Evolutionary conservation across 2,113 vertebrate species (phyloP).

Genomic region (Dromaius novaehollandiae): DNA sequence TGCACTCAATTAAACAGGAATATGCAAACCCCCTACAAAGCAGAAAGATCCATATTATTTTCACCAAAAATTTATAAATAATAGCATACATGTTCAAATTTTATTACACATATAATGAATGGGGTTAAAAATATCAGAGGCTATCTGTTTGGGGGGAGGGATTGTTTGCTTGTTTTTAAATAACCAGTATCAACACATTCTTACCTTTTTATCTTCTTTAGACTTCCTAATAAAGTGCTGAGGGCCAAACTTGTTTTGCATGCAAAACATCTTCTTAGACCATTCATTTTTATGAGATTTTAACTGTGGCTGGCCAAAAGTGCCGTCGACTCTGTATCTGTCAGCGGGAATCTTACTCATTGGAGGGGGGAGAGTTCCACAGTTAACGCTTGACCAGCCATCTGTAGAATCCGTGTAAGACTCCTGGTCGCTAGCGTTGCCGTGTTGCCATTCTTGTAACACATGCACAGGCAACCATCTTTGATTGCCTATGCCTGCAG

Average conservation of each 20-base stretch:
- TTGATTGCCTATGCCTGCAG: constrained; percentile 69
- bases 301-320: constrained; percentile 77
- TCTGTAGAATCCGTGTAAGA: constrained; percentile 97
- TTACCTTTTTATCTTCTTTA: constrained; percentile 93
- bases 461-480: constrained; percentile 94
- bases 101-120: neutral
- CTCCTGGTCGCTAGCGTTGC: constrained; percentile 91
- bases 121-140: neutral
- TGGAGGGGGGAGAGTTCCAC: constrained; percentile 94
- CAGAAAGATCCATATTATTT: neutral
- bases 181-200: neutral
- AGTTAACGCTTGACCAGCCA: constrained; percentile 96
- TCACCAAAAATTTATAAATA: neutral
- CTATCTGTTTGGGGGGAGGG: neutral
- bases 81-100: neutral
- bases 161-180: neutral
- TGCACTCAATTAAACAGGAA: constrained; percentile 27
- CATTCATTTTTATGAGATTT: constrained; percentile 86
- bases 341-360: constrained; percentile 98
- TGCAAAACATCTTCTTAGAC: constrained; percentile 90
- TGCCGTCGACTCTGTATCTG: constrained; percentile 89
- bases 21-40: neutral
- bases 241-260: constrained; percentile 79
- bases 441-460: constrained; percentile 90
- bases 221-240: constrained; percentile 79